A percentile compares a stretch with the other conserved stretches of the same genome.
These are phyloP conservation scores for Mobula birostris DNA, from an alignment of 2,113 vertebrate species.

Conservation along the genomic window DNA sequence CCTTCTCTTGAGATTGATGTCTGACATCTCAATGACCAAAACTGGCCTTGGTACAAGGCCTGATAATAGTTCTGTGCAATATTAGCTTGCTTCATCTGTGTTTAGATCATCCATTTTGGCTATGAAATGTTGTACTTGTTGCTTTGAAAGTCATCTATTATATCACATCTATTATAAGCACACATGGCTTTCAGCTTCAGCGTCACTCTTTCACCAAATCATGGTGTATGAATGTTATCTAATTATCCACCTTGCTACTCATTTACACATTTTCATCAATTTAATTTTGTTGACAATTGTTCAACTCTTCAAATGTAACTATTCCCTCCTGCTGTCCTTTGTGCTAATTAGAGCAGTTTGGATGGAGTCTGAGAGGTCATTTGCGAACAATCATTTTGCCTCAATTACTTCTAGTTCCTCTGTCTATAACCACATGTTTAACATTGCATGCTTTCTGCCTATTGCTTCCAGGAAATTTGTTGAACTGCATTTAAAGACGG, in stretches of 20 bases:
- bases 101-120: background rate
- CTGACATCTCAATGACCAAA: background rate
- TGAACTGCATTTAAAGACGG: background rate
- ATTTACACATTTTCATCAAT: too few species aligned
- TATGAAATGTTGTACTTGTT: background rate
- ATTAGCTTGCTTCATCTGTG: background rate
- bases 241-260: background rate
- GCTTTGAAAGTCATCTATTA: background rate
- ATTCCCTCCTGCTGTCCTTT: background rate
- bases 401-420: background rate
- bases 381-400: background rate
- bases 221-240: background rate
- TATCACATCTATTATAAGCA: background rate
- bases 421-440: background rate
- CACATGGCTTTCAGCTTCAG: background rate
- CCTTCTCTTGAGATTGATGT: background rate
- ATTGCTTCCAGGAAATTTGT: background rate
- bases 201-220: background rate
- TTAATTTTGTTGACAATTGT: background rate
- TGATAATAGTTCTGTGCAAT: background rate
- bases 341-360: background rate
- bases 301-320: background rate
- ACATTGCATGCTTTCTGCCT: background rate
- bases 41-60: background rate
- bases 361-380: background rate